A percentile compares a stretch with the other conserved stretches of the same genome.
These are phyloP conservation scores for Proteles cristata DNA, from an alignment of 2,113 vertebrate species.

Conservation along the genomic window DNA sequence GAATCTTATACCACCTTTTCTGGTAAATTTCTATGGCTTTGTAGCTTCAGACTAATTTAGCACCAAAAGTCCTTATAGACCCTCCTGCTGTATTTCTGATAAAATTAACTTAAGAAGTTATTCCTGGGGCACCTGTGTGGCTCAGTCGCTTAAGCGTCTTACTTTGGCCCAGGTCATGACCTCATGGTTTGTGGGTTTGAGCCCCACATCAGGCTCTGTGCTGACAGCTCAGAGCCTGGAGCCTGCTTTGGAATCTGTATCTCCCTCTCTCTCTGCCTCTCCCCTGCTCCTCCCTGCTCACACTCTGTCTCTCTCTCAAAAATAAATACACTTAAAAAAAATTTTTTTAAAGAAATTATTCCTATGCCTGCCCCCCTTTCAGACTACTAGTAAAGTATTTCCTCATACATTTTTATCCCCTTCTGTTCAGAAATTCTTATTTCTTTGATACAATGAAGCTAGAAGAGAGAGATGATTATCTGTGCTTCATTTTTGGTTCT, in stretches of 20 bases:
- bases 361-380: constrained; percentile 1
- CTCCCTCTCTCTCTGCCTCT: too few species aligned
- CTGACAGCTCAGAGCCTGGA: too few species aligned
- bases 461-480: background rate
- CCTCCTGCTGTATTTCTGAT: background rate
- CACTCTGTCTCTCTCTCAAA: too few species aligned
- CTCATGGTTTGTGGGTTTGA: too few species aligned
- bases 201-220: too few species aligned
- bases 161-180: too few species aligned
- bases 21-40: constrained; percentile 4
- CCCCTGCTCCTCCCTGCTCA: too few species aligned
- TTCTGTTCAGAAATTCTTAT: constrained; percentile 37
- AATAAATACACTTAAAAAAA: too few species aligned
- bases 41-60: constrained; percentile 38
- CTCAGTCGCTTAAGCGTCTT: too few species aligned
- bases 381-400: background rate
- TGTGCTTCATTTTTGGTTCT: background rate
- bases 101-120: constrained; percentile 41
- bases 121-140: background rate
- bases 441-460: constrained; percentile 28
- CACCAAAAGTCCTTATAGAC: background rate
- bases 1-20: constrained; percentile 37
- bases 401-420: background rate
- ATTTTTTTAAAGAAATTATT: background rate
- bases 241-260: too few species aligned